Evolutionary conservation across 2,113 vertebrate genomes (phyloP).

Genomic region (Lagopus leucura): DNA sequence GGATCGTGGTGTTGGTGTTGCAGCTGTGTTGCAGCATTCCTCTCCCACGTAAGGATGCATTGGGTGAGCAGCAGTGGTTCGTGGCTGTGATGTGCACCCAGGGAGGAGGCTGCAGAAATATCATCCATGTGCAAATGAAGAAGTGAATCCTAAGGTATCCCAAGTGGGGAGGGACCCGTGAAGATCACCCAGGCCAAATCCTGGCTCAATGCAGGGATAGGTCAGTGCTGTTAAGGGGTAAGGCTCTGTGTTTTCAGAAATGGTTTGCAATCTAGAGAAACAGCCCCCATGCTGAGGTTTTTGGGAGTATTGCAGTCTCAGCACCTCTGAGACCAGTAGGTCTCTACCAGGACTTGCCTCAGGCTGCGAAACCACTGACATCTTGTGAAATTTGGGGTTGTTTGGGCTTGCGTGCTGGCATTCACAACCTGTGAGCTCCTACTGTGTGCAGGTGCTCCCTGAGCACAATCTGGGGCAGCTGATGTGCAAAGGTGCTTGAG

Average conservation of each 20-base stretch:
- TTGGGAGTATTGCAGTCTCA: not conserved
- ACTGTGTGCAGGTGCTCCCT: accelerated
- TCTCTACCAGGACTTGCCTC: not conserved
- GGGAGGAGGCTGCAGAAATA: not conserved
- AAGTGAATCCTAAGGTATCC: not conserved
- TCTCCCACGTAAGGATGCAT: accelerated
- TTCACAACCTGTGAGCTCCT: not conserved
- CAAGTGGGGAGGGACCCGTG: no score
- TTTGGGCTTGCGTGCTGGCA: not conserved
- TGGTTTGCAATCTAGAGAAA: not conserved
- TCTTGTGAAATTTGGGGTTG: not conserved
- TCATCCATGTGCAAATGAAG: not conserved
- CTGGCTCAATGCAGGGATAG: no score
- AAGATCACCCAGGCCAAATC: no score
- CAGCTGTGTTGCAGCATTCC: not conserved
- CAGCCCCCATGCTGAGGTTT: accelerated
- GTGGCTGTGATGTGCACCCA: not conserved
- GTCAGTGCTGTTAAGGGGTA: not conserved
- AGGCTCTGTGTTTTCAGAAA: not conserved
- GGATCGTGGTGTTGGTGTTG: not conserved
- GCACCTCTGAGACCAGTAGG: not conserved
- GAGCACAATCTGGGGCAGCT: not conserved
- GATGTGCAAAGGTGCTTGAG: not conserved
- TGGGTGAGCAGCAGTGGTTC: not conserved
- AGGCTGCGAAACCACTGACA: not conserved